Evolutionary conservation across 2,113 vertebrate species (phyloP).

Genomic region (Myiopsitta monachus): DNA sequence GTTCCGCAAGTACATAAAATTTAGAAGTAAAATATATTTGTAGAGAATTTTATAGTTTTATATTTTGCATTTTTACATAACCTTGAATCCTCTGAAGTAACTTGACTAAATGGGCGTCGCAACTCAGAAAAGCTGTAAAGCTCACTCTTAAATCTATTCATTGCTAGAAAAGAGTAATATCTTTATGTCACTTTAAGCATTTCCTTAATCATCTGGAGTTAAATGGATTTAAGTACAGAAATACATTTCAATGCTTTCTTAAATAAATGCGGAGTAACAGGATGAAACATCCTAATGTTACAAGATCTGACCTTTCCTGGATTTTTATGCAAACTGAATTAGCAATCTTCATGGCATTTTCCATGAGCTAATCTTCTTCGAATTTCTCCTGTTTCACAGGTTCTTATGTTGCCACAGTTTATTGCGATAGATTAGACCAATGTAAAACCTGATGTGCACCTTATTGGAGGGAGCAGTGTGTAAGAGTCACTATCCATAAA

Average conservation of each 20-base stretch:
- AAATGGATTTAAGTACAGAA: not conserved
- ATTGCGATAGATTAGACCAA: constrained; percentile 23
- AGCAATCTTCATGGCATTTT: not conserved
- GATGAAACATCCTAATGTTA: not conserved
- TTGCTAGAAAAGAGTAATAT: not conserved
- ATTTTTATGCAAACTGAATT: not conserved
- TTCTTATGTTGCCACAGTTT: not conserved
- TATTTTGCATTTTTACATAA: not conserved
- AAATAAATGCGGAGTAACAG: not conserved
- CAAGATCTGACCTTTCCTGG: not conserved
- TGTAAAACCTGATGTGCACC: constrained; percentile 55
- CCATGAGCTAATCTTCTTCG: not conserved
- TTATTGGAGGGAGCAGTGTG: constrained; percentile 46
- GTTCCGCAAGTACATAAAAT: not conserved
- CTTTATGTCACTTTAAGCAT: not conserved
- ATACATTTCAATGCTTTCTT: not conserved
- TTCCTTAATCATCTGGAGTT: not conserved
- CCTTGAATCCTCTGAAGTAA: not conserved
- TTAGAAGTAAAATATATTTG: not conserved
- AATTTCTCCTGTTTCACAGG: not conserved
- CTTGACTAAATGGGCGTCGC: not conserved
- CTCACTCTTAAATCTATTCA: not conserved
- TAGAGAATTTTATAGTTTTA: not conserved
- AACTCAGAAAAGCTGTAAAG: not conserved
- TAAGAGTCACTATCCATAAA: constrained; percentile 52